These are phyloP conservation scores for Luffia ferchaultella DNA, from an alignment of 2,888 invertebrate genomes.

Conservation along the genomic window DNA sequence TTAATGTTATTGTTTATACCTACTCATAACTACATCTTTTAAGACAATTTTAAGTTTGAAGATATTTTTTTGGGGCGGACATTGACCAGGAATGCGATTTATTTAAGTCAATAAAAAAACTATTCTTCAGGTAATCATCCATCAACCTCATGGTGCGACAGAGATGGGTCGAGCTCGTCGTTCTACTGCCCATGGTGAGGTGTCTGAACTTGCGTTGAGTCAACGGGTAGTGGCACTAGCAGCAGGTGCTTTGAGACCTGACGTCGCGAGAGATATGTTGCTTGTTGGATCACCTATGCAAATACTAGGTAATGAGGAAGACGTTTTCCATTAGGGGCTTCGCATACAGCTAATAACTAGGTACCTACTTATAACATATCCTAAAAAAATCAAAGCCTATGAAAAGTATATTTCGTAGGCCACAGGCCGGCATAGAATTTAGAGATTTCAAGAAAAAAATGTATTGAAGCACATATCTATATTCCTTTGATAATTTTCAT, in stretches of 20 bases:
- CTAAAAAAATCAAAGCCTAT: too few species aligned
- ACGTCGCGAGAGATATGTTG: constrained; percentile 76
- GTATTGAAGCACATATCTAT: too few species aligned
- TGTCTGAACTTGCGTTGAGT: constrained; percentile 79
- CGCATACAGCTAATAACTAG: too few species aligned
- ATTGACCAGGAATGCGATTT: too few species aligned
- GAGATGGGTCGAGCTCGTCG: constrained; percentile 69
- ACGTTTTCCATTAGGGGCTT: too few species aligned
- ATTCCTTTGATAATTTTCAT: too few species aligned
- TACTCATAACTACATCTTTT: too few species aligned
- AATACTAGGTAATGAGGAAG: constrained; percentile 41
- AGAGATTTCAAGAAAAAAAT: not conserved
- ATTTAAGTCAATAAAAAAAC: not conserved
- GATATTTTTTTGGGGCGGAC: too few species aligned
- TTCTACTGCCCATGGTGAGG: constrained; percentile 70
- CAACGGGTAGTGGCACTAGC: constrained; percentile 80
- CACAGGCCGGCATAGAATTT: not conserved
- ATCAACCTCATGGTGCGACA: constrained; percentile 79
- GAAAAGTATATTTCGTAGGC: too few species aligned
- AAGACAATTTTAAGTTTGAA: too few species aligned
- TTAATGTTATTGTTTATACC: too few species aligned
- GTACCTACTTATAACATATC: too few species aligned
- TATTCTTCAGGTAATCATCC: constrained; percentile 75
- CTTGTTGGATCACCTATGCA: constrained; percentile 76
- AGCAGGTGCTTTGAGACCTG: constrained; percentile 74